Percentiles rank a stretch among this genome's conserved stretches.
Evolutionary conservation across 2,888 invertebrate genomes (phyloP).

Genomic region (Megamerina dolium): DNA sequence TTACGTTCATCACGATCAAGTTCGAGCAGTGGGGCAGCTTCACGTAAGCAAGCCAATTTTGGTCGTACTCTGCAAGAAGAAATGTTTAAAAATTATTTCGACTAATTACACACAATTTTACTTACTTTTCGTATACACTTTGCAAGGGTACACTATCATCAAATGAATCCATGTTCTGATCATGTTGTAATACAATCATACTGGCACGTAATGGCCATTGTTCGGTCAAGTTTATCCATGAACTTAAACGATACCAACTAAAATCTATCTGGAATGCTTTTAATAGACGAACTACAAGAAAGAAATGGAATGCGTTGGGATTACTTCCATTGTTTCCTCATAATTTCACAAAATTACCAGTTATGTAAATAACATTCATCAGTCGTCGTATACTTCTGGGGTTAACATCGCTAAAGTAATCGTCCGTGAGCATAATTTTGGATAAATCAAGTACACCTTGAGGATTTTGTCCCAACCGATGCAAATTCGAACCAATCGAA

Average conservation of each 20-base stretch:
- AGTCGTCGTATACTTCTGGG: slow-evolving; percentile 92
- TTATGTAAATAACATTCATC: slow-evolving; percentile 96
- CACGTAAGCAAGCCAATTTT: slow-evolving; percentile 75
- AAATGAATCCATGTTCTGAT: slow-evolving; percentile 78
- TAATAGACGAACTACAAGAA: slow-evolving; percentile 74
- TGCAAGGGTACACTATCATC: slow-evolving; percentile 84
- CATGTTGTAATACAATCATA: slow-evolving; percentile 94
- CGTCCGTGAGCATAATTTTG: slow-evolving; percentile 88
- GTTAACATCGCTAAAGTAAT: slow-evolving; percentile 98
- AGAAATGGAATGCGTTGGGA: not conserved
- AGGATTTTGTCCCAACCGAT: slow-evolving; percentile 68
- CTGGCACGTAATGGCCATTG: slow-evolving; percentile 98
- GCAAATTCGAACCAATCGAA: slow-evolving; percentile 82
- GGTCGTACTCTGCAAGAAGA: slow-evolving; percentile 62
- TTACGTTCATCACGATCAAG: slow-evolving; percentile 93
- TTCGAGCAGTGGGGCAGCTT: slow-evolving; percentile 82
- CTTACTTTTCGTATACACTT: slow-evolving; percentile 88
- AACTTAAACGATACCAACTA: slow-evolving; percentile 96
- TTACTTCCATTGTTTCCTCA: not conserved
- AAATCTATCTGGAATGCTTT: slow-evolving; percentile 99
- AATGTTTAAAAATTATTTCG: not conserved
- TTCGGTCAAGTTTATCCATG: slow-evolving; percentile 97
- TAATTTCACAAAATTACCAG: slow-evolving; percentile 55
- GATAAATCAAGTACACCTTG: slow-evolving; percentile 53
- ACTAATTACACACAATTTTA: too few relatives aligned